These are phyloP conservation scores for Frieseomelitta varia DNA, from an alignment of 1,140 invertebrate genomes.

Conservation along the genomic window DNA sequence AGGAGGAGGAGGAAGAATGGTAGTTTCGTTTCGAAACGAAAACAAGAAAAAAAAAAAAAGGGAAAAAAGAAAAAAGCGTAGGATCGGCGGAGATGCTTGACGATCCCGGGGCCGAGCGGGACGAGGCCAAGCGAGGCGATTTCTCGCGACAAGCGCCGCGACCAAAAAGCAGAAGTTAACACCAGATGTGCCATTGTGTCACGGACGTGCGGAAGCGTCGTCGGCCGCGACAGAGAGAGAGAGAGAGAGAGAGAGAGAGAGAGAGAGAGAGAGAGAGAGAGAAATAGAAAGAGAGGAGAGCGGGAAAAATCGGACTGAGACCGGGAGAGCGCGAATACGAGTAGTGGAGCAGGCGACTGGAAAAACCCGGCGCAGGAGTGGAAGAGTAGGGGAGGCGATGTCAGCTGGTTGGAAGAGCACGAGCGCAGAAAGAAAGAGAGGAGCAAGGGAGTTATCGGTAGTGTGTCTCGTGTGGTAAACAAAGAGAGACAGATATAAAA, in stretches of 20 bases:
- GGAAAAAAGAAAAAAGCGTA: neutral
- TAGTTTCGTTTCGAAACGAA: neutral
- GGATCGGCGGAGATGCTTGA: slow-evolving; percentile 26
- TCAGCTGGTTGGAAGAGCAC: neutral
- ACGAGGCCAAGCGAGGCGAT: slow-evolving; percentile 27
- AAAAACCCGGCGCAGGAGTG: neutral
- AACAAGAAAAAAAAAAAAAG: neutral
- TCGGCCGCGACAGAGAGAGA: slow-evolving; percentile 12
- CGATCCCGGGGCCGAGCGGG: neutral
- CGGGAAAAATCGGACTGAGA: slow-evolving; percentile 32
- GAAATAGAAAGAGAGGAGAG: neutral
- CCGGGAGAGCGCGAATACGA: neutral
- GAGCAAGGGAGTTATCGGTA: slow-evolving; percentile 39
- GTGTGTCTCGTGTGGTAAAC: slow-evolving; percentile 32
- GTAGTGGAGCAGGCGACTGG: neutral
- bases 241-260: neutral
- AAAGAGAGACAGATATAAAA: neutral
- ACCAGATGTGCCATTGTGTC: slow-evolving; percentile 65
- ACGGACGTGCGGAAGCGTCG: slow-evolving; percentile 24
- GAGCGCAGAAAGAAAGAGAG: neutral
- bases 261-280: neutral
- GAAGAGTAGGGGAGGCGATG: neutral
- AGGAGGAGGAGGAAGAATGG: neutral
- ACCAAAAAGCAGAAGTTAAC: slow-evolving; percentile 29
- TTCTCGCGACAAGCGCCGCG: slow-evolving; percentile 40